These are phyloP conservation scores for Numenius phaeopus DNA, from an alignment of 2,797 vertebrate species.

Conservation along the genomic window DNA sequence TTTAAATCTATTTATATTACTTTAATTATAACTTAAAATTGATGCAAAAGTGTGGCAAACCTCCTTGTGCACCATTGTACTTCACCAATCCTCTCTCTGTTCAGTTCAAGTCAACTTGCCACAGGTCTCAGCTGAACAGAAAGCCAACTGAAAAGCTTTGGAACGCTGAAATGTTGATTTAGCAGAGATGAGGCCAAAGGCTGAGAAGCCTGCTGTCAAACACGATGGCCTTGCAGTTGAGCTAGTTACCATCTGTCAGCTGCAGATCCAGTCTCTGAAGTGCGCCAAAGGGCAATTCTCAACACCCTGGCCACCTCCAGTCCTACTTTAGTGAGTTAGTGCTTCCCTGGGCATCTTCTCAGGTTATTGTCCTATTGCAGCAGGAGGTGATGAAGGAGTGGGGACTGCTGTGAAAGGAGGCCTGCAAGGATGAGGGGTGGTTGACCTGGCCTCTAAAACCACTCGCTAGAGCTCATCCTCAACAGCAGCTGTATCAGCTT, in stretches of 20 bases:
- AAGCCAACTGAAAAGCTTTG: not conserved
- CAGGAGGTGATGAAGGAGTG: not conserved
- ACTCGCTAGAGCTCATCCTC: rapidly evolving
- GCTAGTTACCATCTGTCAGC: not conserved
- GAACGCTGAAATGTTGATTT: not conserved
- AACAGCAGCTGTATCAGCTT: not conserved
- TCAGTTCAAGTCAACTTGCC: not conserved
- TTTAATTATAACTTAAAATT: not conserved
- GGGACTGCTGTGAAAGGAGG: not conserved
- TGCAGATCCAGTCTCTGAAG: not conserved
- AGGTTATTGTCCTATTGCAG: not conserved
- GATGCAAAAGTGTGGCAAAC: not conserved
- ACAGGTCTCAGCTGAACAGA: not conserved
- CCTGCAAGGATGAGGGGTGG: not conserved
- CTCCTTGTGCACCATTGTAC: not conserved
- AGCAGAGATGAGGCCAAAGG: not conserved
- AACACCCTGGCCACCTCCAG: not conserved
- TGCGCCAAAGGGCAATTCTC: not conserved
- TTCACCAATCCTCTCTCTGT: not conserved
- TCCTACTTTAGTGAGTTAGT: not conserved
- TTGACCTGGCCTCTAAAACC: not conserved
- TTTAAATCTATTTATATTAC: not conserved
- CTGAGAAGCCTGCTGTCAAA: not conserved
- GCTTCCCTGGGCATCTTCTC: not conserved
- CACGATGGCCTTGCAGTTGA: not conserved